Conservation (phyloP, 2,888 invertebrate genomes). For the Leptura quadrifasciata region DNA sequence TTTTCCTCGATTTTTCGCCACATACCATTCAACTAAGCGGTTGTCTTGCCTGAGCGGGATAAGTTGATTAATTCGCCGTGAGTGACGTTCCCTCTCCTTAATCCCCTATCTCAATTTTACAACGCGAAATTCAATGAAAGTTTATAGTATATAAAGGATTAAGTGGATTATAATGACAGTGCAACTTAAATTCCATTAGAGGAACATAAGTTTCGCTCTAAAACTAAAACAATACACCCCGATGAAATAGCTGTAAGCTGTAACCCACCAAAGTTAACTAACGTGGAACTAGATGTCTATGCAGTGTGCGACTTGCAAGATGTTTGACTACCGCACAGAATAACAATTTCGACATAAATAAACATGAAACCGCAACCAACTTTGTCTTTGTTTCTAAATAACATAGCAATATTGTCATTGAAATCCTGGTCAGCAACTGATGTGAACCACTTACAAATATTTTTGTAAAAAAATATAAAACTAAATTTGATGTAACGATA, state of each 20-base stretch:
- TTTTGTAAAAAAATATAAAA: no score
- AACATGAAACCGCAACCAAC: no score
- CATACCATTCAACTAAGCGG: neutral
- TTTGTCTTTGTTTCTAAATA: no score
- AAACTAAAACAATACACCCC: conserved; percentile 3
- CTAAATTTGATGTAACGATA: no score
- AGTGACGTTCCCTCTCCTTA: conserved; percentile 2
- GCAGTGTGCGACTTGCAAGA: neutral
- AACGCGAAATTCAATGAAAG: conserved; percentile 10
- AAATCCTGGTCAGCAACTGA: no score
- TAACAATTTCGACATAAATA: neutral
- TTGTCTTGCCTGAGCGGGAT: neutral
- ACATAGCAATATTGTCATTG: no score
- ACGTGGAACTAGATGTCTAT: neutral
- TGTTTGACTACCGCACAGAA: neutral
- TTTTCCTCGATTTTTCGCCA: conserved; percentile 6
- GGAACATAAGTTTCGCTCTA: neutral
- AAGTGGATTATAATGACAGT: conserved; percentile 9
- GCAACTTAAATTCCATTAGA: conserved; percentile 13
- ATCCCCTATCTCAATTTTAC: neutral
- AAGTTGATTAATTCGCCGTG: conserved; percentile 11
- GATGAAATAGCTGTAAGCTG: neutral
- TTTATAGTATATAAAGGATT: neutral
- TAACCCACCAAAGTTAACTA: neutral
- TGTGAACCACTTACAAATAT: no score